Conservation (phyloP, 2,888 invertebrate species). For the Phanerotoma sp. region DNA sequence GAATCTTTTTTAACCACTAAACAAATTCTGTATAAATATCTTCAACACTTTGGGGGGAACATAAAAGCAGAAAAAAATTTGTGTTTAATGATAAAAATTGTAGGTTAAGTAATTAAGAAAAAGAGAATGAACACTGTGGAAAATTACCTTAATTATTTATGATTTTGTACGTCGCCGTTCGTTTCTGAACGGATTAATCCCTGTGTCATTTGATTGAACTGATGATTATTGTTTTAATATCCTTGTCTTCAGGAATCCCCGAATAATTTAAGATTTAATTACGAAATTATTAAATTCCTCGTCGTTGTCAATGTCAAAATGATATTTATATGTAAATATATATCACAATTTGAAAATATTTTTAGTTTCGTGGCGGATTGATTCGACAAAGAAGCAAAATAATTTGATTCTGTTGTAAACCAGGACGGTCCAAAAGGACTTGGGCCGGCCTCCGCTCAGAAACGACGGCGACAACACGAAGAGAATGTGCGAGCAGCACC, state of each 20-base stretch:
- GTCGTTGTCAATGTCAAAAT: not conserved
- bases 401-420: conserved; percentile 34
- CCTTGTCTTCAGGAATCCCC: too few species aligned
- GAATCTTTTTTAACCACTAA: not conserved
- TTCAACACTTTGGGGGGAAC: too few species aligned
- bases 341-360: too few species aligned
- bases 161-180: conserved; percentile 37
- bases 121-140: not conserved
- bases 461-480: conserved; percentile 47
- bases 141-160: conserved; percentile 17
- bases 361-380: conserved; percentile 4
- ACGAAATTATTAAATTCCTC: not conserved
- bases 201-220: not conserved
- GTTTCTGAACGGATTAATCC: conserved; percentile 48
- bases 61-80: too few species aligned
- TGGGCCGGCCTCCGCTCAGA: conserved; percentile 55
- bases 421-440: conserved; percentile 52
- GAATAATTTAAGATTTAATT: too few species aligned
- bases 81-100: too few species aligned
- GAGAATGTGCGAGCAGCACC: conserved; percentile 33
- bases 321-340: too few species aligned
- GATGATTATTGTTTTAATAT: not conserved
- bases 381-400: conserved; percentile 2
- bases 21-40: not conserved
- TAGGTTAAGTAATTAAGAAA: not conserved